Percentiles rank a stretch among this genome's conserved stretches.
Conservation (phyloP, 2,113 vertebrate genomes). For the Gymnogyps californianus region DNA sequence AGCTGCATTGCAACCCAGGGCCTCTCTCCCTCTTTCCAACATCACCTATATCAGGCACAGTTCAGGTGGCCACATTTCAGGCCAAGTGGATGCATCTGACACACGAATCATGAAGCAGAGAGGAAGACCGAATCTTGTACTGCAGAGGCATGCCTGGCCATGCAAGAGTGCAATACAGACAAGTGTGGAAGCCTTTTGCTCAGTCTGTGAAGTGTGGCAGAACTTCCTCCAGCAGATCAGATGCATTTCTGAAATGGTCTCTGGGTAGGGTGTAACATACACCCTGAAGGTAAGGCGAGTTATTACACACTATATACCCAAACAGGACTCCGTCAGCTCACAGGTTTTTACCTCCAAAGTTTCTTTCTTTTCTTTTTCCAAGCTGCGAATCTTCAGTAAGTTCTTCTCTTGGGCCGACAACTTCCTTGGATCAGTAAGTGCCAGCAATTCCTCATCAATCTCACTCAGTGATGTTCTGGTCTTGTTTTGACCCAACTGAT, state of each 20-base stretch:
- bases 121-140: neutral
- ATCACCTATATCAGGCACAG: neutral
- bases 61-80: neutral
- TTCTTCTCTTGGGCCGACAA: slow-evolving; percentile 79
- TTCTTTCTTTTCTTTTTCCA: slow-evolving; percentile 87
- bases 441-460: slow-evolving; percentile 61
- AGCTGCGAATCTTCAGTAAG: slow-evolving; percentile 78
- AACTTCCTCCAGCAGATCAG: neutral
- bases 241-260: neutral
- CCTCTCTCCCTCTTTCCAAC: neutral
- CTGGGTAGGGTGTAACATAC: neutral
- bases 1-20: neutral
- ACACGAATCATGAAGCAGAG: neutral
- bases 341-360: slow-evolving; percentile 77
- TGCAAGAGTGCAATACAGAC: neutral
- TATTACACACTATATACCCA: neutral
- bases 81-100: neutral
- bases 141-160: neutral
- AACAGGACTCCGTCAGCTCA: neutral
- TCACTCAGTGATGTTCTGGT: slow-evolving; percentile 46
- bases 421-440: slow-evolving; percentile 59
- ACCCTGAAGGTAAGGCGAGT: neutral
- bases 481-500: slow-evolving; percentile 74
- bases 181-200: neutral
- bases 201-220: neutral